Percentiles rank a stretch among this genome's conserved stretches.
Evolutionary conservation across 2,113 vertebrate species (phyloP).

Genomic region (Colinus virginianus): DNA sequence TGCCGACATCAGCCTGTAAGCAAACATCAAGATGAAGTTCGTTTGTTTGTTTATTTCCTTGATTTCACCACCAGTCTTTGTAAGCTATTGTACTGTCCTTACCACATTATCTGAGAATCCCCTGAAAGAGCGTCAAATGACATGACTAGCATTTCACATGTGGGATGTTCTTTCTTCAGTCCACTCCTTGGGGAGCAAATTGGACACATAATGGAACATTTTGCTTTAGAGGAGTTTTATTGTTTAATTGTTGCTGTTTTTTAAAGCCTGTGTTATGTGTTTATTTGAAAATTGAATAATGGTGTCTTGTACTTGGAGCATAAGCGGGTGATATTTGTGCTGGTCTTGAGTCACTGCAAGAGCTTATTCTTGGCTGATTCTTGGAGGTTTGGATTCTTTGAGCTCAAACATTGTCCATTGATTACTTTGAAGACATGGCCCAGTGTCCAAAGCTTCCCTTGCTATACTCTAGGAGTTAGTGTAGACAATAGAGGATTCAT

Average conservation of each 20-base stretch:
- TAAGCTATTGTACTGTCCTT: neutral
- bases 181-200: conserved; percentile 1
- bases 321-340: neutral
- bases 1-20: neutral
- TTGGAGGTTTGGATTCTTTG: neutral
- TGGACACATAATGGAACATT: neutral
- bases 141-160: conserved; percentile 11
- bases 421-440: neutral
- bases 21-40: neutral
- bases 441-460: neutral
- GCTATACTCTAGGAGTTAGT: neutral
- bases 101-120: neutral
- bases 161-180: conserved; percentile 25
- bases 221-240: neutral
- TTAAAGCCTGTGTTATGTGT: neutral
- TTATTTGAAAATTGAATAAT: conserved; percentile 41
- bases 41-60: neutral
- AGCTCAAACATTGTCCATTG: neutral
- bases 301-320: neutral
- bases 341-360: neutral
- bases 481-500: neutral
- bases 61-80: neutral
- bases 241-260: neutral
- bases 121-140: neutral
- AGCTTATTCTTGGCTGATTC: neutral